Evolutionary conservation across 2,113 vertebrate genomes (phyloP).

Genomic region (Tragelaphus imberbis): DNA sequence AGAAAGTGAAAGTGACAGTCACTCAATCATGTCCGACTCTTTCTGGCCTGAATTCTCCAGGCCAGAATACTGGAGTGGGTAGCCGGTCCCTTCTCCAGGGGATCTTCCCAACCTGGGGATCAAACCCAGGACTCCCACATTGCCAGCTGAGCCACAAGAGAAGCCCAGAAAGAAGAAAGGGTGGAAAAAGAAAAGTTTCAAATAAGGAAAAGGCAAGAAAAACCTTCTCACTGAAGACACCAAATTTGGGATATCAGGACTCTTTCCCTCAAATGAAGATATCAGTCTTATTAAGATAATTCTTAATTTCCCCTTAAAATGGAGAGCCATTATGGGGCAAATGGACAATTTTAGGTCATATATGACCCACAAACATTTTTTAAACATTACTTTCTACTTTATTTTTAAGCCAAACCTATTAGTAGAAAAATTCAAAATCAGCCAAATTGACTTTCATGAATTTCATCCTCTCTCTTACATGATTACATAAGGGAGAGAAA

Average conservation of each 20-base stretch:
- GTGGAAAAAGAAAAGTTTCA: background rate
- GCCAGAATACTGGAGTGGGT: background rate
- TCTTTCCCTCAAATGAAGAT: background rate
- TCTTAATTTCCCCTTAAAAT: background rate
- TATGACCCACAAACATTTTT: background rate
- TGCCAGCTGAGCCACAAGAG: background rate
- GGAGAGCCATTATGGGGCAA: background rate
- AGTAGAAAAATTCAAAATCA: background rate
- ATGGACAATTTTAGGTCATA: background rate
- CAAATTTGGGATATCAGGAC: background rate
- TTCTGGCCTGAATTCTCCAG: background rate
- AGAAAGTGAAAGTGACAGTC: background rate
- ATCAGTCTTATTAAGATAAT: background rate
- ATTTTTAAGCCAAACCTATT: background rate
- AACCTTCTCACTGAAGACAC: background rate
- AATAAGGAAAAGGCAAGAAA: background rate
- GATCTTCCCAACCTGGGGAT: background rate
- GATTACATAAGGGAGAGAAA: background rate
- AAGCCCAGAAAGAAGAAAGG: background rate
- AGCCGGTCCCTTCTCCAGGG: background rate
- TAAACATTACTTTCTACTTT: background rate
- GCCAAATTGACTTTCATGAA: background rate
- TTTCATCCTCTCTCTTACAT: background rate
- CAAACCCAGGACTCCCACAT: background rate
- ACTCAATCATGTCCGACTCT: background rate